phyloP scores from a whole-genome alignment of 2,113 vertebrate genomes.

The Albula goreensis region DNA sequence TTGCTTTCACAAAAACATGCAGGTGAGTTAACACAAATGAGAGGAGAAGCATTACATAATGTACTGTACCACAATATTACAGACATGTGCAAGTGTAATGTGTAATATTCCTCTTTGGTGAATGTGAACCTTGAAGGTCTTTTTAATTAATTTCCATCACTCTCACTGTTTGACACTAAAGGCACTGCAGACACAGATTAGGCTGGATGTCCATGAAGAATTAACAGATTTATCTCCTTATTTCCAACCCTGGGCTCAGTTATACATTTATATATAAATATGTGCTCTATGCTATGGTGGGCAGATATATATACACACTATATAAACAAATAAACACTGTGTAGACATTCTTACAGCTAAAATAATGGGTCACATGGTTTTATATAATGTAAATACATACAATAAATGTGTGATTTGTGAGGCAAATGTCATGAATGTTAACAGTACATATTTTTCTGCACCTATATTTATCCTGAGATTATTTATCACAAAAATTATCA shows the following conservation, averaged over 20 bases:
- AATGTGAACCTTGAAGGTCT: slow-evolving; percentile 53
- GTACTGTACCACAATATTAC: slow-evolving; percentile 13
- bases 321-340: no score
- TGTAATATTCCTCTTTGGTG: slow-evolving; percentile 41
- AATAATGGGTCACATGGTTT: no score
- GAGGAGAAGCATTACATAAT: background rate
- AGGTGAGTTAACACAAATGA: background rate
- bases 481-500: no score
- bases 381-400: no score
- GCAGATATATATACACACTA: no score
- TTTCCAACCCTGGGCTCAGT: slow-evolving; percentile 23
- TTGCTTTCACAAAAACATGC: background rate
- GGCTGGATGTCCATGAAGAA: slow-evolving; percentile 69
- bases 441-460: no score
- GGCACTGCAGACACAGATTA: slow-evolving; percentile 69
- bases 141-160: slow-evolving; percentile 58
- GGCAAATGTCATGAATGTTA: no score
- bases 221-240: slow-evolving; percentile 74
- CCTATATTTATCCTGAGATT: no score
- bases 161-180: slow-evolving; percentile 59
- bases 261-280: no score
- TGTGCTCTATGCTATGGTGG: slow-evolving; percentile 26
- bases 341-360: no score
- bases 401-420: no score
- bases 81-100: slow-evolving; percentile 30